Conservation (phyloP, 23 tunicate species). For the Phallusia fumigata region DNA sequence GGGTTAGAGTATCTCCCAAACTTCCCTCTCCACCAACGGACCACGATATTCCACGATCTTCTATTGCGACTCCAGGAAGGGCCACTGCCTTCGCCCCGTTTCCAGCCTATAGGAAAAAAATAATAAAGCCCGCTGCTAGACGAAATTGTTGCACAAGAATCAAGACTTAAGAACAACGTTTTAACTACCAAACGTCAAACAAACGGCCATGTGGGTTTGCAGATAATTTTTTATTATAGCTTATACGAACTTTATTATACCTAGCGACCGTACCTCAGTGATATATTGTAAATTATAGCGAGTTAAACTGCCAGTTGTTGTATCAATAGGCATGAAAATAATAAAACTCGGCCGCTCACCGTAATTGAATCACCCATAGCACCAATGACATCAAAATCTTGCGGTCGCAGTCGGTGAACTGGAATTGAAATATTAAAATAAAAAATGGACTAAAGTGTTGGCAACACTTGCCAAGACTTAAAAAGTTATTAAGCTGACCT, state of each 20-base stretch:
- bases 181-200: too few species aligned
- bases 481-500: not conserved
- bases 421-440: not conserved
- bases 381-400: slow-evolving; percentile 81
- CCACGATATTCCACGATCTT: slow-evolving; percentile 72
- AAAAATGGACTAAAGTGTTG: not conserved
- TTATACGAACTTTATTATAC: too few species aligned
- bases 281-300: too few species aligned
- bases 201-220: too few species aligned
- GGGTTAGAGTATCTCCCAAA: slow-evolving; percentile 45
- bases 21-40: slow-evolving; percentile 67
- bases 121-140: not conserved
- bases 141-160: too few species aligned
- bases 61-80: slow-evolving; percentile 38
- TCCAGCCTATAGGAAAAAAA: slow-evolving; percentile 48
- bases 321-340: not conserved
- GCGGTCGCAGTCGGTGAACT: slow-evolving; percentile 87
- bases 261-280: too few species aligned
- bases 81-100: slow-evolving; percentile 58
- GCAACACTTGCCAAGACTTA: too few species aligned
- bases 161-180: too few species aligned
- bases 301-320: too few species aligned
- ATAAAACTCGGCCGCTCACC: slow-evolving; percentile 22
- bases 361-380: slow-evolving; percentile 95
- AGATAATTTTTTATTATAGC: too few species aligned